Base-by-base conservation (phyloP, 2,888 invertebrate species). In the Cataglyphis livida region DNA sequence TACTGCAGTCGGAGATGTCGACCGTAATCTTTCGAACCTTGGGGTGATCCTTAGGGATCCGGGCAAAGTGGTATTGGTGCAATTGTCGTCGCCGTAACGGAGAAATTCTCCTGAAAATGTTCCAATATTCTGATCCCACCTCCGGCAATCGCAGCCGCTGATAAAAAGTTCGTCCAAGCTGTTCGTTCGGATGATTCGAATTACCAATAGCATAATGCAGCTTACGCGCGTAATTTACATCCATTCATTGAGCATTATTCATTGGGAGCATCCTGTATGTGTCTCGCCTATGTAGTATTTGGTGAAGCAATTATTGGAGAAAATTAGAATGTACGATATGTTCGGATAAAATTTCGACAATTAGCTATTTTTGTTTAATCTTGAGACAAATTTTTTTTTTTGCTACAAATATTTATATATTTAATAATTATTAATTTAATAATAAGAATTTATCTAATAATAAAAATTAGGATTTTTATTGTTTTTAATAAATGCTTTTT, bases 21-120 rank as follows among this genome's bases (percentile, higher is more conserved):
- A 61, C 81, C 82, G 87, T 87, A 87, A 87, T 87, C 87, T 84
- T 64, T 73, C 75, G 87, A 85, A 85, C 82, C 81, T 83, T 76
- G 75, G 81, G 78, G 82, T 44, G 82, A 87, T 87, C 84, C 85
- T 87, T 85, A 82, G 82, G 83, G 85, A 87, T 74, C 71, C 82
- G 75, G 81, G 51, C 66, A 61, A 64, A 84, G 81, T 82, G 79
- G 82, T 87, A 85, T 87, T 83, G 87, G 85, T 75, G 78, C 85
- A 87, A 87, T 87, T 87, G 87, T 81, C 78, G 83, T 82, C 78
- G 62, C 87, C 85, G 75, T 83, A 83, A 83, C 78, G 81, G 66
- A 82, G 81, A 83, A 81, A 87, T 87, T 85, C 71, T 73, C 64
- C 61, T 54, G 83, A 83, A 82, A 82, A 74, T 83, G 78, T 70